Base-by-base conservation (phyloP, 2,113 vertebrate species). In the Marmota monax region DNA sequence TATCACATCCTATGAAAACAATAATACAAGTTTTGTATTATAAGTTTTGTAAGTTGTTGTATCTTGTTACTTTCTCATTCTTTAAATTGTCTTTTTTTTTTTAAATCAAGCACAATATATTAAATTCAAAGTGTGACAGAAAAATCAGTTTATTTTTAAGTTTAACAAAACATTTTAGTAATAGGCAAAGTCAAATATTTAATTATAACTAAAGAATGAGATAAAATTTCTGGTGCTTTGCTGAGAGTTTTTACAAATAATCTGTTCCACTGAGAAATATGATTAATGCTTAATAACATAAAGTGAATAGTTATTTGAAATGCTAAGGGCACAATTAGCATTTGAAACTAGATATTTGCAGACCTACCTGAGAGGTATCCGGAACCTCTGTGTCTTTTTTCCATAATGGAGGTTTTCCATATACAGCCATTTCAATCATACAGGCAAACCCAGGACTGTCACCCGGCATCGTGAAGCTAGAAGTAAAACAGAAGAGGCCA, bases 391-490 rank as follows among this genome's bases (percentile, higher is more conserved):
- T 96, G 87, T 99, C 98, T 97, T 98, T 98, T 45, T 98, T 98
- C 94, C 90, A 98, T 85, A 98, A 96, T 89, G 98, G 98, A 70
- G 98, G 96, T 96, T 98, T 98, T 98, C 99, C 98, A 97, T 98
- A 98, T 86, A 96, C 98, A 94, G 98, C 97, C 97, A 99, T 98
- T 99, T 99, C 98, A 98, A 99, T 98, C 98, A 99, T 94, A 97
- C 99, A 99, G 45, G 97, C 96, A 83, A 98, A 97, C 95, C 96
- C 97, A 90, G 98, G 97, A 98, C 94, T 98, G 97, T 96, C 97
- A 96, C 95, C 96, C 90, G 99, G 98, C 88, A 99, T 96, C 91
- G 96, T 88, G 94, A 99, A 99, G 98, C 99, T 99, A 97, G 82
- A 98, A 98, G 96, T 96, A 98, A 94, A 98, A 97, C 45, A 97